phyloP scores from a whole-genome alignment of 2,888 invertebrate species.

The Protodeltote pygarga region DNA sequence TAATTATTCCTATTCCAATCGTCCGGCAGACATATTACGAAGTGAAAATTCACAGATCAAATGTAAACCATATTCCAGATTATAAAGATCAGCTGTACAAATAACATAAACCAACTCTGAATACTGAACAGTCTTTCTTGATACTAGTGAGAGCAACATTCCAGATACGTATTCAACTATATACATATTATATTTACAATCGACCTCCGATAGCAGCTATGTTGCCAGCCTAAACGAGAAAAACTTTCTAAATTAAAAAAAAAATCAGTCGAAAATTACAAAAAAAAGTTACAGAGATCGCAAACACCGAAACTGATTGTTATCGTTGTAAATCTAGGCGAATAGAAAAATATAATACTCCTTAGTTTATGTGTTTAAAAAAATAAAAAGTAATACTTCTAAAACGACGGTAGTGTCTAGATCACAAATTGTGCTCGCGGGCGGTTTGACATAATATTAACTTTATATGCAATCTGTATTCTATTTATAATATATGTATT shows the following conservation, averaged over 20 bases:
- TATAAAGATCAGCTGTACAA: conserved; percentile 29
- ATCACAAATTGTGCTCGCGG: conserved; percentile 44
- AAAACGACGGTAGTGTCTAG: conserved; percentile 45
- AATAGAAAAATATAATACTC: conserved; percentile 66
- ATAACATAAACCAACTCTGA: conserved; percentile 22
- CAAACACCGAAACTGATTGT: conserved; percentile 53
- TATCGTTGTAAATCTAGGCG: conserved; percentile 63
- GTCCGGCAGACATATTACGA: no score
- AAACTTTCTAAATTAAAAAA: conserved; percentile 46
- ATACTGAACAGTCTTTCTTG: conserved; percentile 53
- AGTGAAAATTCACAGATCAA: no score
- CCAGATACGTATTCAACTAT: conserved; percentile 50
- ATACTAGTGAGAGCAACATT: conserved; percentile 42
- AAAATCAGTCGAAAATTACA: conserved; percentile 76
- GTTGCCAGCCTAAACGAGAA: conserved; percentile 43
- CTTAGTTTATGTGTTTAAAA: conserved; percentile 43
- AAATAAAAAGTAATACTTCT: conserved; percentile 57
- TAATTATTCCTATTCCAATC: no score
- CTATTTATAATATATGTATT: no score
- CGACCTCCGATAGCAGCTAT: conserved; percentile 49
- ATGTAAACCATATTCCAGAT: conserved; percentile 16
- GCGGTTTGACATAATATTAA: conserved; percentile 16
- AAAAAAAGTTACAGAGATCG: conserved; percentile 65
- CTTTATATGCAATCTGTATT: no score
- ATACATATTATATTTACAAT: conserved; percentile 62